A percentile compares a stretch with the other conserved stretches of the same genome.
phyloP scores from a whole-genome alignment of 2,113 vertebrate genomes.

The Hippocampus comes region DNA sequence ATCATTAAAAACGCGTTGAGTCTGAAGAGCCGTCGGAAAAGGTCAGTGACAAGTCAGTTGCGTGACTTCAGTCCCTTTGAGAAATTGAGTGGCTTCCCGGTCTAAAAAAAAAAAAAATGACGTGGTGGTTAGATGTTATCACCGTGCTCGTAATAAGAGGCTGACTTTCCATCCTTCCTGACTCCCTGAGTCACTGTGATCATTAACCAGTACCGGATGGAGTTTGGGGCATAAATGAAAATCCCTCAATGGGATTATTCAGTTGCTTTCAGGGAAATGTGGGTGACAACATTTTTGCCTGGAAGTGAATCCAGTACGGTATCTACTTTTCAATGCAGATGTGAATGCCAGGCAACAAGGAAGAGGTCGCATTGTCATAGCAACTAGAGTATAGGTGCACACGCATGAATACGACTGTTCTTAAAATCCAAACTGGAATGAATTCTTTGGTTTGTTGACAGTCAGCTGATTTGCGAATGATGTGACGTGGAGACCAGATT shows the following conservation, averaged over 20 bases:
- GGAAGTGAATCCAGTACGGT: no score
- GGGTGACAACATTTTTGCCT: not conserved
- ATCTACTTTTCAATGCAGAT: no score
- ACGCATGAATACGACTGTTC: no score
- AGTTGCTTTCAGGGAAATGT: not conserved
- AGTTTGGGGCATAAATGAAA: not conserved
- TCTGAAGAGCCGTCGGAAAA: slow-evolving; percentile 45
- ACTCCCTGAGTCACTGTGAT: slow-evolving; percentile 9
- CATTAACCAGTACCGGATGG: not conserved
- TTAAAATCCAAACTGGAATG: no score
- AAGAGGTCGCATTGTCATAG: no score
- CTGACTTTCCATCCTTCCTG: slow-evolving; percentile 1
- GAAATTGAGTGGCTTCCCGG: slow-evolving; percentile 17
- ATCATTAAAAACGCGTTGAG: slow-evolving; percentile 65
- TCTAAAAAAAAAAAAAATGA: slow-evolving; percentile 35
- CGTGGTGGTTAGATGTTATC: slow-evolving; percentile 11
- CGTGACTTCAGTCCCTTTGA: slow-evolving; percentile 38
- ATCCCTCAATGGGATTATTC: not conserved
- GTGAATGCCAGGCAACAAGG: no score
- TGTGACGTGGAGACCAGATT: no score
- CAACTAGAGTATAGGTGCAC: no score
- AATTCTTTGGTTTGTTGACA: no score
- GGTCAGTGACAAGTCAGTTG: slow-evolving; percentile 65
- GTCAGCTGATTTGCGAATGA: no score
- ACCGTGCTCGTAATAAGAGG: slow-evolving; percentile 2